Evolutionary conservation across 2,113 vertebrate genomes (phyloP).

Genomic region (Telmatochromis brachygnathus): DNA sequence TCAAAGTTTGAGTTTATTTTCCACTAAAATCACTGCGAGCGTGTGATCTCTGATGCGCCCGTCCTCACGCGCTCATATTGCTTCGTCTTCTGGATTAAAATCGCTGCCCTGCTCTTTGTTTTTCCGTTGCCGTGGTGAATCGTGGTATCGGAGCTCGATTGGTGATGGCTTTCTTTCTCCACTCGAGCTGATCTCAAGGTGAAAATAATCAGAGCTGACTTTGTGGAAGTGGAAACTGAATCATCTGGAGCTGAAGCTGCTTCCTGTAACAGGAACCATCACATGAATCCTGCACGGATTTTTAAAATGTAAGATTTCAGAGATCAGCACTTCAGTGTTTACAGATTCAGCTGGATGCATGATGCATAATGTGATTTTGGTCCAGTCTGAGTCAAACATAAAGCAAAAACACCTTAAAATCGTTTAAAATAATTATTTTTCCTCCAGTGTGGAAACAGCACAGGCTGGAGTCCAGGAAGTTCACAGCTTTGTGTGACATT

Average conservation of each 20-base stretch:
- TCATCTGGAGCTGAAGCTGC: not conserved
- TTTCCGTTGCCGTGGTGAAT: not conserved
- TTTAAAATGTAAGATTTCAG: not conserved
- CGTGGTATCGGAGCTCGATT: not conserved
- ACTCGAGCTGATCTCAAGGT: not conserved
- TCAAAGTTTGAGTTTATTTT: not conserved
- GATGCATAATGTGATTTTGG: not conserved
- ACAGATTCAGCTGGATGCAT: not conserved
- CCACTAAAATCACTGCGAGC: not conserved
- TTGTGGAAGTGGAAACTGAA: not conserved
- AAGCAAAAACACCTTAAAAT: not conserved
- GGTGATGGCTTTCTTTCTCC: not conserved
- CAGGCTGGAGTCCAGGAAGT: not conserved
- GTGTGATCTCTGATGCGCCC: not conserved
- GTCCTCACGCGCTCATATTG: not conserved
- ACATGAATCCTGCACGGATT: rapidly evolving
- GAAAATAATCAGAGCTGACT: not conserved
- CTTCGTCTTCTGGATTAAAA: not conserved
- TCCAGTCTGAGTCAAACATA: not conserved
- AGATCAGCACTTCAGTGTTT: not conserved
- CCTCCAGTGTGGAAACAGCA: not conserved
- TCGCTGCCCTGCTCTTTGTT: not conserved
- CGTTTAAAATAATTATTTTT: not conserved
- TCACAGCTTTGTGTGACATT: not conserved
- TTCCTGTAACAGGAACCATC: not conserved